A percentile compares a stretch with the other conserved stretches of the same genome.
Conservation (phyloP, 2,797 vertebrate species). For the Heliangelus exortis region DNA sequence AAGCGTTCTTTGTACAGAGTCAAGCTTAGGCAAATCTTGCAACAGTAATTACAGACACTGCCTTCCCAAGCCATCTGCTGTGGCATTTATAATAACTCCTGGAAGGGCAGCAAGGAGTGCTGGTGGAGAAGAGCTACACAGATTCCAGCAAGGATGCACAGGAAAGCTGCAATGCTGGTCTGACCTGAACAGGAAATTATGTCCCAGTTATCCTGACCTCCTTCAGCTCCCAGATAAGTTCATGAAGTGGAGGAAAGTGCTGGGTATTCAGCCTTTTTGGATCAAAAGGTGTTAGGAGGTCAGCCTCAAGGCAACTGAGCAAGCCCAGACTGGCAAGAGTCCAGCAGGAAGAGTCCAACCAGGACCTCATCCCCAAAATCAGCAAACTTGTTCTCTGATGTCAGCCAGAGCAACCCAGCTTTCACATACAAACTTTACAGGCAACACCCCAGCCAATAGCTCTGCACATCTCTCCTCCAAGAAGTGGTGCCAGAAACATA, state of each 20-base stretch:
- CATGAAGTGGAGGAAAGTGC: accelerated
- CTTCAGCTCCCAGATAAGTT: background rate
- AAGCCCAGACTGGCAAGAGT: background rate
- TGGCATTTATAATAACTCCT: constrained; percentile 53
- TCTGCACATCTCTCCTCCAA: background rate
- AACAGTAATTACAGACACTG: constrained; percentile 46
- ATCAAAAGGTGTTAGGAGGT: background rate
- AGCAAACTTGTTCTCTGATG: background rate
- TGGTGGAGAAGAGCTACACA: background rate
- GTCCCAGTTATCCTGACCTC: background rate
- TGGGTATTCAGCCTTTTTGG: background rate
- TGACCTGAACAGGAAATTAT: background rate
- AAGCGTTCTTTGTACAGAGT: background rate
- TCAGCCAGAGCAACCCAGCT: background rate
- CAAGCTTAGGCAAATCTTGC: constrained; percentile 25
- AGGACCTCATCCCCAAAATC: background rate
- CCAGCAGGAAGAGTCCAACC: background rate
- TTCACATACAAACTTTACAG: background rate
- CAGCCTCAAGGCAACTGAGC: background rate
- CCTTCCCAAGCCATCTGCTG: constrained; percentile 60
- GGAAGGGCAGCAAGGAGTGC: constrained; percentile 45
- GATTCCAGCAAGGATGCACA: background rate
- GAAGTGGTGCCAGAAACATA: accelerated
- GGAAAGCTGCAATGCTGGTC: background rate
- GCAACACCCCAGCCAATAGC: background rate